Evolutionary conservation across 2,888 invertebrate species (phyloP).

Genomic region (Serrognathus titanus): DNA sequence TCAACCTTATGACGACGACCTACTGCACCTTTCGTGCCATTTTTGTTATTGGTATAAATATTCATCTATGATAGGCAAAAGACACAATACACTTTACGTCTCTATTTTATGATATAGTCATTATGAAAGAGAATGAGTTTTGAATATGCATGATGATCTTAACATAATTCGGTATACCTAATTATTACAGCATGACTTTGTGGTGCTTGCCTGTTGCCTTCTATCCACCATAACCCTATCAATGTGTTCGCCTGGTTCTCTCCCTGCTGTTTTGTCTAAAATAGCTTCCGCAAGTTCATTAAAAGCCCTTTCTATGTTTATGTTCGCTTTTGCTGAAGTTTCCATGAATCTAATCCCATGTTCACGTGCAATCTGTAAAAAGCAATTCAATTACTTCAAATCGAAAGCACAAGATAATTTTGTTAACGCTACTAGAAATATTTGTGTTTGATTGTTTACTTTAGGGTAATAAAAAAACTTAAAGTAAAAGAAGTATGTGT

Average conservation of each 20-base stretch:
- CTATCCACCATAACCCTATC: conserved; percentile 72
- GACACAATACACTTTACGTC: too few relatives aligned
- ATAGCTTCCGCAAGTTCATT: conserved; percentile 93
- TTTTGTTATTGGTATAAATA: too few relatives aligned
- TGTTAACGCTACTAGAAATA: too few relatives aligned
- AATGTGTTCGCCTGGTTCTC: conserved; percentile 73
- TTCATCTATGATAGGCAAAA: too few relatives aligned
- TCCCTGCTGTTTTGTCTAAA: conserved; percentile 83
- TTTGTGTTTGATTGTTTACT: too few relatives aligned
- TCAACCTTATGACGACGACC: too few relatives aligned
- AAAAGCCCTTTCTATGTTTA: conserved; percentile 95
- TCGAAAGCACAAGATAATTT: neutral
- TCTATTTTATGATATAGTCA: too few relatives aligned
- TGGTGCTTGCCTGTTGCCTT: conserved; percentile 61
- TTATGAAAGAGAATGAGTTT: too few relatives aligned
- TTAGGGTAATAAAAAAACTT: too few relatives aligned
- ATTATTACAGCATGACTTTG: conserved; percentile 56
- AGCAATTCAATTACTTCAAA: neutral
- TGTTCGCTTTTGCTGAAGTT: conserved; percentile 95
- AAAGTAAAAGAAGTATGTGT: too few relatives aligned
- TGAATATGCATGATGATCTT: neutral
- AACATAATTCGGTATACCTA: conserved; percentile 20
- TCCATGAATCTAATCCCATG: conserved; percentile 96
- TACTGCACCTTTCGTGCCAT: too few relatives aligned
- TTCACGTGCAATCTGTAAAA: conserved; percentile 84